Evolutionary conservation across 2,888 invertebrate genomes (phyloP), one percentile per base, ranked within the genome.

Genomic region (Cerastoderma edule): DNA sequence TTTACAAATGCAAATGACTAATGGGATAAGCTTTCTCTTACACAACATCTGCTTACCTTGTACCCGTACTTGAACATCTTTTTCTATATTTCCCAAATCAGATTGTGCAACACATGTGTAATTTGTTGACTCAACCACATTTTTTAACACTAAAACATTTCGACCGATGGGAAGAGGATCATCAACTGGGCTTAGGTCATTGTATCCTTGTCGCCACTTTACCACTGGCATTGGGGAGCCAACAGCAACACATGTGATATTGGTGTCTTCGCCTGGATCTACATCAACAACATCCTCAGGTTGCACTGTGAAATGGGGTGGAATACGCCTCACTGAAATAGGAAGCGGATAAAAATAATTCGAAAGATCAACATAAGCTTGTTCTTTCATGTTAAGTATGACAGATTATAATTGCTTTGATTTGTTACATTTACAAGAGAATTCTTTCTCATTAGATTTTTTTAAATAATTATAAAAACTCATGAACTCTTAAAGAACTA

Each of bases 151-250:
- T 54, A 99, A 94, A 19, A 97, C 96, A 93, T 99, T 99, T 76
- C 95, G 95, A 28, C 94, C 94, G 70, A 94, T 93, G 3, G 94
- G 94, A 46, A 87, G 86, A 46, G 87, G 86, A 56, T 32, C 97
- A 13, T 83, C 80, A 98, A 63, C 97, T 95, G 0, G 96, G 96
- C 72, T 97, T 88, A 96, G 95, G 93, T 97, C 97, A 92, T 84
- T 72, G 57, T 88, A 90, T 19, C 89, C 91, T 72, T 91, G 87
- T 53, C 91, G 91, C 94, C 94, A 94, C 93, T 97, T 98, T 69
- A 99, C 98, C 88, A 95, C 96, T 0, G 99, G 99, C 98, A 99
- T 98, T 6, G 99, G 99, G 0, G 99, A 97, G 27, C 99, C 99
- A 35, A 97, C 97, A 13, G 99, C 99, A 70, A 98, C 98, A 93